Conservation (phyloP, 2,797 vertebrate genomes). For the Clarias fuscus region DNA sequence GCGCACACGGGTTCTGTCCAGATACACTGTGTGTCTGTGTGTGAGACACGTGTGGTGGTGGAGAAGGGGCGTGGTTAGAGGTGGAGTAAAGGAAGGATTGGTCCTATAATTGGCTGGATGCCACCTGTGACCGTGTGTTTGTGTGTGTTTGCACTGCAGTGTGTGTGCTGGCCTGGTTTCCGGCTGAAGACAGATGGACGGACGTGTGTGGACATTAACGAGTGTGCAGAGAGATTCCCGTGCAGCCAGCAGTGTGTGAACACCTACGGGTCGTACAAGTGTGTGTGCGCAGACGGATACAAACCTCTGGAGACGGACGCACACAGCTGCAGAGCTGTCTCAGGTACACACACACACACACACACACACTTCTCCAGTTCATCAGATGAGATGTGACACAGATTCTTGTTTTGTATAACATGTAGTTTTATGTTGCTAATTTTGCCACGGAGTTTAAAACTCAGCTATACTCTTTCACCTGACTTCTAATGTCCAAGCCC, state of each 20-base stretch:
- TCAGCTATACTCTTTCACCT: neutral
- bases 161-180: conserved; percentile 97
- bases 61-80: neutral
- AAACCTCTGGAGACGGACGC: conserved; percentile 81
- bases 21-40: neutral
- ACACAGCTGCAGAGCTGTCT: conserved; percentile 90
- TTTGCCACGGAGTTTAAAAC: neutral
- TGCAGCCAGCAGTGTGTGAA: conserved; percentile 98
- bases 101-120: neutral
- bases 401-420: neutral
- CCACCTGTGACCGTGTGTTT: neutral
- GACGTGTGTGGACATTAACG: conserved; percentile 92
- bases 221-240: conserved; percentile 87
- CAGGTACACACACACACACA: conserved; percentile 73
- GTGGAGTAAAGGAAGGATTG: neutral
- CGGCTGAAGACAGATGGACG: conserved; percentile 92
- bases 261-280: conserved; percentile 93
- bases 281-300: conserved; percentile 90
- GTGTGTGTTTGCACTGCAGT: conserved; percentile 70
- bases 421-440: neutral
- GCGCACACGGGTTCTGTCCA: neutral
- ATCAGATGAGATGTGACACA: neutral
- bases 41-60: neutral
- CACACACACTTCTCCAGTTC: neutral
- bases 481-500: neutral